A percentile compares a stretch with the other conserved stretches of the same genome.
phyloP scores from a whole-genome alignment of 2,888 invertebrate species.

The Azorinus chamasolen region DNA sequence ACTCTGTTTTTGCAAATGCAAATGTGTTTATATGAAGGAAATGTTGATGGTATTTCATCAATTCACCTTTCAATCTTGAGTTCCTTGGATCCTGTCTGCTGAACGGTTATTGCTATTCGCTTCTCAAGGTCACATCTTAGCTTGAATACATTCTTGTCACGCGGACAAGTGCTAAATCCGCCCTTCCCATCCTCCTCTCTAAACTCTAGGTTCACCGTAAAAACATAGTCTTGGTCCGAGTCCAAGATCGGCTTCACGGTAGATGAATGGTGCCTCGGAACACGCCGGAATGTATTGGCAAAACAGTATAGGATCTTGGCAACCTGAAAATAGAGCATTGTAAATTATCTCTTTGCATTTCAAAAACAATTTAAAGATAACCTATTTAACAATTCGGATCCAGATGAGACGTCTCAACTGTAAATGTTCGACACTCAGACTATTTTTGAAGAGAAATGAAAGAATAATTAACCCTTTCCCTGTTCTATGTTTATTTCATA shows the following conservation, averaged over 20 bases:
- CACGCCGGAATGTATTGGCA: conserved; percentile 96
- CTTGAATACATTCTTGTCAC: conserved; percentile 88
- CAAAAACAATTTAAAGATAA: too few relatives aligned
- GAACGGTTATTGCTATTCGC: conserved; percentile 94
- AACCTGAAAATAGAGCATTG: conserved; percentile 85
- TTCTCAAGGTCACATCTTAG: conserved; percentile 94
- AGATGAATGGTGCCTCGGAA: conserved; percentile 88
- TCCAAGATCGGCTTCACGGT: conserved; percentile 61
- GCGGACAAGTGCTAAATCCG: conserved; percentile 92
- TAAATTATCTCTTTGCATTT: conserved; percentile 18
- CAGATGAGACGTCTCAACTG: too few relatives aligned
- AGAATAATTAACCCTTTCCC: too few relatives aligned
- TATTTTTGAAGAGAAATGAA: too few relatives aligned
- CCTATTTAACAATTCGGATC: too few relatives aligned
- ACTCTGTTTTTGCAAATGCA: too few relatives aligned
- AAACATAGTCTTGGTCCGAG: conserved; percentile 90
- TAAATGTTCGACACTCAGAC: too few relatives aligned
- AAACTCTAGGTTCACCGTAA: conserved; percentile 97
- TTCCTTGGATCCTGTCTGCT: conserved; percentile 87
- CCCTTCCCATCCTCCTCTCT: conserved; percentile 87
- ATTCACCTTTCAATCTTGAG: conserved; percentile 91
- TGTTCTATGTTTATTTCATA: too few relatives aligned
- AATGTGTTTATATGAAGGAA: too few relatives aligned
- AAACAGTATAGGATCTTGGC: conserved; percentile 91
- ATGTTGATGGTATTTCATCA: too few relatives aligned